Evolutionary conservation across 2,888 invertebrate species (phyloP).

Genomic region (Drosophila affinis): DNA sequence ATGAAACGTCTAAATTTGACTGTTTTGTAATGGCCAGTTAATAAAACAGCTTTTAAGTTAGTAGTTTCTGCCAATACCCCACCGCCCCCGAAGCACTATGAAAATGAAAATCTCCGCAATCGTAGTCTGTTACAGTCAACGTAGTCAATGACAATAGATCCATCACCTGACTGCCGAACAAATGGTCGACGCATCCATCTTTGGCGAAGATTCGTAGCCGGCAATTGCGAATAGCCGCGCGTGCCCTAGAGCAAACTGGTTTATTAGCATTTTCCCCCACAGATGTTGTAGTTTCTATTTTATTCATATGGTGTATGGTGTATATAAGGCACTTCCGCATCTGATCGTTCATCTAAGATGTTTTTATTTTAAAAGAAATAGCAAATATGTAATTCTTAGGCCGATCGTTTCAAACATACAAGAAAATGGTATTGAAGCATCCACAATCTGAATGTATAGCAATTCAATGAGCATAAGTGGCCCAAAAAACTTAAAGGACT

Average conservation of each 20-base stretch:
- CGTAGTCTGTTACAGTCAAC: neutral
- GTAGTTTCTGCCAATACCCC: neutral
- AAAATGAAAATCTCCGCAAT: neutral
- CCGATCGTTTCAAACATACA: neutral
- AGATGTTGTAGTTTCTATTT: conserved; percentile 11
- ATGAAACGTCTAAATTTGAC: conserved; percentile 5
- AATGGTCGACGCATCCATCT: conserved; percentile 25
- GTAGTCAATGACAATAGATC: neutral
- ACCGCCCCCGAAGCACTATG: neutral
- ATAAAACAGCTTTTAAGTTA: neutral
- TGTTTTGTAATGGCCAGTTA: conserved; percentile 6
- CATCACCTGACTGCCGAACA: neutral
- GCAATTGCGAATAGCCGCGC: neutral
- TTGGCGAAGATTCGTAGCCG: conserved; percentile 7
- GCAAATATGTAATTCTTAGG: conserved; percentile 10
- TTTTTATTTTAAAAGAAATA: conserved; percentile 19
- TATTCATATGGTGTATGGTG: conserved; percentile 17
- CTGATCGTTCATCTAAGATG: conserved; percentile 1
- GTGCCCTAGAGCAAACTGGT: conserved; percentile 26
- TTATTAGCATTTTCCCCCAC: conserved; percentile 39
- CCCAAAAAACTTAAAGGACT: no score
- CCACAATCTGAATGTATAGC: neutral
- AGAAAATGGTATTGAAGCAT: neutral
- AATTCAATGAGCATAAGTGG: neutral
- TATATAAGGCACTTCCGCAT: conserved; percentile 35